These are phyloP conservation scores for Dryococelus australis DNA, from an alignment of 2,888 invertebrate species.

Conservation along the genomic window DNA sequence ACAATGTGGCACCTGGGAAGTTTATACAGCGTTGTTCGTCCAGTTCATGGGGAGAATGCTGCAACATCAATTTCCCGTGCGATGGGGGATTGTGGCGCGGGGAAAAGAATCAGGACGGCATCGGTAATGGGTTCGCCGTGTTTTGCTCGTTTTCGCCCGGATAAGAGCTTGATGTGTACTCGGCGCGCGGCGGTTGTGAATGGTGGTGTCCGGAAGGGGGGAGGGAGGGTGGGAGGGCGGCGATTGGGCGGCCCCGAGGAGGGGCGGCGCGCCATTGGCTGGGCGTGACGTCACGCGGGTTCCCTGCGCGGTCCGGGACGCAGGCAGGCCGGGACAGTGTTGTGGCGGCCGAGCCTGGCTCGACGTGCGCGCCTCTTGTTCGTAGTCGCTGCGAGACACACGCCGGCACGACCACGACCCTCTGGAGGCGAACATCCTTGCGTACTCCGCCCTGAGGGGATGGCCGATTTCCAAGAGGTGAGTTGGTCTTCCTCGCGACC, in stretches of 20 bases:
- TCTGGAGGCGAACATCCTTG: background rate
- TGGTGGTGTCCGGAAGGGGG: background rate
- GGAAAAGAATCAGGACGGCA: background rate
- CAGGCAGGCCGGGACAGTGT: background rate
- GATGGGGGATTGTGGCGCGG: too few species aligned
- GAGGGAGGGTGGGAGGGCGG: background rate
- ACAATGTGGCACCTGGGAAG: too few species aligned
- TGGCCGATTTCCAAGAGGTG: conserved; percentile 48
- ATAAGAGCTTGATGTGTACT: background rate
- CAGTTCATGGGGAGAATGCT: background rate
- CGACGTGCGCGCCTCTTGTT: background rate
- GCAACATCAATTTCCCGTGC: background rate
- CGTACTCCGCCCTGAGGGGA: conserved; percentile 32
- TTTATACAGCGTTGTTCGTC: too few species aligned
- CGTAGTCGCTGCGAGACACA: background rate
- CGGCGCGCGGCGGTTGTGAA: background rate
- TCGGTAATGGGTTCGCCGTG: background rate
- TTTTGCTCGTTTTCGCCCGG: background rate
- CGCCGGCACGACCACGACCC: background rate
- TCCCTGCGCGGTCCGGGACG: background rate
- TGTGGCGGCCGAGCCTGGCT: background rate
- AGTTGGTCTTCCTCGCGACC: conserved; percentile 26
- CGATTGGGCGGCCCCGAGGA: conserved; percentile 35
- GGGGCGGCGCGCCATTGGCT: conserved; percentile 28
- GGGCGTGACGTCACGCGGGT: conserved; percentile 34